Conservation (phyloP, 2,113 vertebrate species). For the Hypomesus transpacificus region DNA sequence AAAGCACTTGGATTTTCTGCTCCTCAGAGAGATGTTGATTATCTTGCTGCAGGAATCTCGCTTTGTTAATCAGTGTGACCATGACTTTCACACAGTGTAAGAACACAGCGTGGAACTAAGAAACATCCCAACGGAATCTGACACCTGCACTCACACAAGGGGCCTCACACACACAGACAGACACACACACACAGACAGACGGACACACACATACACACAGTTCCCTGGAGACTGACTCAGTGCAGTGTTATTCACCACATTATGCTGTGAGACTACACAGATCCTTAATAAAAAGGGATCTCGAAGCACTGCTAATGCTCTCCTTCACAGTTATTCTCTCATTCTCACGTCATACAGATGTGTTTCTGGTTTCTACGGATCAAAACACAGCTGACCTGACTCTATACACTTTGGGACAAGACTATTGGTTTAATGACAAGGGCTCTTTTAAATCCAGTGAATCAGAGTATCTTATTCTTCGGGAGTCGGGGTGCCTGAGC, state of each 20-base stretch:
- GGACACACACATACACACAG: background rate
- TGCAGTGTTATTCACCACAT: background rate
- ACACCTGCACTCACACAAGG: conserved; percentile 19
- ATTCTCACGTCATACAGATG: background rate
- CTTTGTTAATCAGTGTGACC: conserved; percentile 7
- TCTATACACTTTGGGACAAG: background rate
- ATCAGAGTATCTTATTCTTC: too few species aligned
- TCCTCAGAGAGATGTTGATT: conserved; percentile 26
- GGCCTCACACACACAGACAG: background rate
- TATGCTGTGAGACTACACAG: conserved; percentile 6
- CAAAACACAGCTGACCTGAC: background rate
- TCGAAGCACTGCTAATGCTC: background rate
- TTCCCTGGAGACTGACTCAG: background rate
- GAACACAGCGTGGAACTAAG: background rate
- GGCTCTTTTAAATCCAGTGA: too few species aligned
- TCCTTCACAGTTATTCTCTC: background rate
- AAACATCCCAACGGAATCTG: conserved; percentile 6
- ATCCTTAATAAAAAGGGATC: background rate
- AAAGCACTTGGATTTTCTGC: background rate
- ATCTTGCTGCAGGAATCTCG: conserved; percentile 18
- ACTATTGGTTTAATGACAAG: too few species aligned
- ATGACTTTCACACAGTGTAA: background rate
- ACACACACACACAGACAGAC: background rate
- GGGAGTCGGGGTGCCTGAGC: too few species aligned
- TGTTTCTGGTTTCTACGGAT: background rate